Evolutionary conservation across 2,113 vertebrate genomes (phyloP), one percentile per base, ranked within the genome.

Genomic region (Glaucomys volans): DNA sequence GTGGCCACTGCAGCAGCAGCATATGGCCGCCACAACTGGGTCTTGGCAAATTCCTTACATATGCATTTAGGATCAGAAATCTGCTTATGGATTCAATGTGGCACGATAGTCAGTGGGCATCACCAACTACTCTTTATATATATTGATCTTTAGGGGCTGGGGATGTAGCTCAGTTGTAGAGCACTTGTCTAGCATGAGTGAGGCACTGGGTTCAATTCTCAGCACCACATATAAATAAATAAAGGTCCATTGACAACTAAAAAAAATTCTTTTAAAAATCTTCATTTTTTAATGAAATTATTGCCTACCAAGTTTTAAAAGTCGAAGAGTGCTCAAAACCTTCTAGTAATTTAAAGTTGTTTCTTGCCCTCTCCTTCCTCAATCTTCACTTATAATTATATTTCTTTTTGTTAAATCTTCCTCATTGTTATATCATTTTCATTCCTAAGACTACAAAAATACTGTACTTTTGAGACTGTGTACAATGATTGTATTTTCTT

Each of bases 61-160:
- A 66, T 81, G 44, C 52, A 62, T 89, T 90, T 87, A 87, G 47
- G 47, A 75, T 47, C 59, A 47, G 54, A 74, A 79, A 82, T 91
- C 59, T 64, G 40, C 35, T 50, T 75, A 59, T 69, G 81, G 32
- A 75, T 14, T 81, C 22, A 77, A 16, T 64, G 30, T 47, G 67
- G 32, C 40, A 9, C 16, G 14, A 40, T 80, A 87, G 91, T 64
- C 74, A 91, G 1, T 81, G 67, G 72, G 37, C 6, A 67, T 75
- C 83, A 64, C 42, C 52, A 81, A 80, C 11, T 95, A 72, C 74
- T 87, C 37, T 93, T 91, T 74, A 74, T 40, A 87, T 26, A n/a
- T n/a, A n/a, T n/a, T n/a, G n/a, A n/a, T n/a, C n/a, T n/a, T n/a
- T n/a, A n/a, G n/a, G n/a, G n/a, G n/a, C n/a, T n/a, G n/a, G n/a